Evolutionary conservation across 2,797 vertebrate species (phyloP).

Genomic region (Thaleichthys pacificus): DNA sequence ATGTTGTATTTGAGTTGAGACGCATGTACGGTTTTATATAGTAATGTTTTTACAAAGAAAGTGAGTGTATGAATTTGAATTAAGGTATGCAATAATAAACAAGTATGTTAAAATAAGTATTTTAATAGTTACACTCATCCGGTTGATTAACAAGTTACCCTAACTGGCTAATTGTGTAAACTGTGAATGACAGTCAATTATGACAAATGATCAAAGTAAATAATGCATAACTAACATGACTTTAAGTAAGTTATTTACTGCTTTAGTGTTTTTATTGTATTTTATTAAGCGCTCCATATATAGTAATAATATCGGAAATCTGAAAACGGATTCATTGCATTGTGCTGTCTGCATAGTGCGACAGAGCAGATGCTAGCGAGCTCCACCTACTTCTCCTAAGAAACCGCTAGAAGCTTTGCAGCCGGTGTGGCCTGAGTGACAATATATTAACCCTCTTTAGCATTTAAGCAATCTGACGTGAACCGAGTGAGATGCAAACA

Average conservation of each 20-base stretch:
- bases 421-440: not conserved
- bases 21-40: too few species aligned
- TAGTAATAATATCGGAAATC: not conserved
- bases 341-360: too few species aligned
- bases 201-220: not conserved
- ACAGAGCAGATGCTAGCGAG: not conserved
- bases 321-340: too few species aligned
- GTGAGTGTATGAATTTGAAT: too few species aligned
- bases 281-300: not conserved
- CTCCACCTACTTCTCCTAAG: constrained; percentile 47
- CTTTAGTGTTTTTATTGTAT: not conserved
- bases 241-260: not conserved
- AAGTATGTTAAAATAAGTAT: too few species aligned
- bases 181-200: not conserved
- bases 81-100: too few species aligned
- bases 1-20: too few species aligned
- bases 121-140: too few species aligned
- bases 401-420: constrained; percentile 72
- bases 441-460: not conserved
- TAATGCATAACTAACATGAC: fast-evolving
- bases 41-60: too few species aligned
- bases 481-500: not conserved
- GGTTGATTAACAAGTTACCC: not conserved
- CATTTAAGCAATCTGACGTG: not conserved
- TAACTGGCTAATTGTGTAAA: not conserved